Evolutionary conservation across 2,113 vertebrate species (phyloP).

Genomic region (Columbina picui): DNA sequence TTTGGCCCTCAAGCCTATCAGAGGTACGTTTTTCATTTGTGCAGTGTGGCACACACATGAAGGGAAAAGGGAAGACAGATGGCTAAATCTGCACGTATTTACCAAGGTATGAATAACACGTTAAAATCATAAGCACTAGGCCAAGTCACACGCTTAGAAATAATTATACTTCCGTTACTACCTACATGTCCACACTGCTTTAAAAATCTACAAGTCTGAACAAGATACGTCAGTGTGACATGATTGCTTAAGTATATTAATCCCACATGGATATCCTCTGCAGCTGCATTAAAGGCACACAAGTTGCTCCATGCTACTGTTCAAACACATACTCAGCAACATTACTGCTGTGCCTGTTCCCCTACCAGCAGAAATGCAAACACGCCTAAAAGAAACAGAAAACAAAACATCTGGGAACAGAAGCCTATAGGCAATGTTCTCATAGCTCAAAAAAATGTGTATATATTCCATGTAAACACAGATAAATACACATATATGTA

Average conservation of each 20-base stretch:
- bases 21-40: background rate
- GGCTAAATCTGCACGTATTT: conserved; percentile 13
- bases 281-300: conserved; percentile 12
- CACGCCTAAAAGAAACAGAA: background rate
- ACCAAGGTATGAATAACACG: background rate
- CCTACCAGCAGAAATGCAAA: background rate
- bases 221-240: conserved; percentile 42
- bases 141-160: conserved; percentile 45
- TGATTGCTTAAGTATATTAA: conserved; percentile 13
- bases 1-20: background rate
- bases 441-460: accelerated
- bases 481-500: accelerated
- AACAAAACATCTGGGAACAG: conserved; percentile 20
- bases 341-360: background rate
- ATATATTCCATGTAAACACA: accelerated
- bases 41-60: background rate
- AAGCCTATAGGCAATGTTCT: background rate
- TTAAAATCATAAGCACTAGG: background rate
- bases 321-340: background rate
- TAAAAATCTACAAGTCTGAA: conserved; percentile 57
- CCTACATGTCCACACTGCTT: conserved; percentile 35
- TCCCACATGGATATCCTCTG: conserved; percentile 22
- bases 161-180: conserved; percentile 38
- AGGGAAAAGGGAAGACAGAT: conserved; percentile 26
- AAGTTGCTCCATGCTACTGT: background rate